phyloP scores from a whole-genome alignment of 2,888 invertebrate genomes.

The Drosophila parthenogenetica region DNA sequence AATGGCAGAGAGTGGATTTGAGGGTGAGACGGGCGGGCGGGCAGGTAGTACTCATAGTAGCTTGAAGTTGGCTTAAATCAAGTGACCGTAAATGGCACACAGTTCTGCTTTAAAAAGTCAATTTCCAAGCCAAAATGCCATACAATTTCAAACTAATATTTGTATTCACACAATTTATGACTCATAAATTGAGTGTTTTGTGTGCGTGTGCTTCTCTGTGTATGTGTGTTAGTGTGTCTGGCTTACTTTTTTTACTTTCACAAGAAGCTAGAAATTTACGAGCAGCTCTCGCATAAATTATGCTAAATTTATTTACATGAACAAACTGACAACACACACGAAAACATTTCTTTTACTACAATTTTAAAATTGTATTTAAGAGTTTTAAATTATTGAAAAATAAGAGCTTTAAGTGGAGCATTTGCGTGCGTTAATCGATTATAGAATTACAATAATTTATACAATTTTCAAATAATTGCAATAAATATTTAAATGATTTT shows the following conservation, averaged over 20 bases:
- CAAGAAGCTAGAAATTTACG: slow-evolving; percentile 41
- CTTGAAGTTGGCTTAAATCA: slow-evolving; percentile 29
- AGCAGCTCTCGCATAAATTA: slow-evolving; percentile 43
- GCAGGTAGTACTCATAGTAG: background rate
- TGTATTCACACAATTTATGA: slow-evolving; percentile 53
- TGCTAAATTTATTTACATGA: slow-evolving; percentile 30
- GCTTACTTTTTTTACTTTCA: slow-evolving; percentile 24
- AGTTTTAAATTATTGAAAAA: background rate
- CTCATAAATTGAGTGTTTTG: slow-evolving; percentile 51
- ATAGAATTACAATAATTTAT: slow-evolving; percentile 11
- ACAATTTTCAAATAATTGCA: slow-evolving; percentile 7
- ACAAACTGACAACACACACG: slow-evolving; percentile 13
- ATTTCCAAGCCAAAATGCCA: slow-evolving; percentile 28
- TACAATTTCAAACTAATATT: slow-evolving; percentile 43
- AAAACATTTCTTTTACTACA: slow-evolving; percentile 3
- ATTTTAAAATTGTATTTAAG: background rate
- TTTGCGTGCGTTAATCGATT: slow-evolving; percentile 4
- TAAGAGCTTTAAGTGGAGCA: background rate
- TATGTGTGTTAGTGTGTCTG: slow-evolving; percentile 8
- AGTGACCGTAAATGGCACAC: slow-evolving; percentile 48
- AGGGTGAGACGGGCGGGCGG: no score
- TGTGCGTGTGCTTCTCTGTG: slow-evolving; percentile 11
- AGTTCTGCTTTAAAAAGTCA: slow-evolving; percentile 24
- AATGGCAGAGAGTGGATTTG: background rate
- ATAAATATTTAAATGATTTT: slow-evolving; percentile 27